Percentiles rank a stretch among this genome's conserved stretches.
These are phyloP conservation scores for Odobenus rosmarus DNA, from an alignment of 2,113 vertebrate species.

Conservation along the genomic window DNA sequence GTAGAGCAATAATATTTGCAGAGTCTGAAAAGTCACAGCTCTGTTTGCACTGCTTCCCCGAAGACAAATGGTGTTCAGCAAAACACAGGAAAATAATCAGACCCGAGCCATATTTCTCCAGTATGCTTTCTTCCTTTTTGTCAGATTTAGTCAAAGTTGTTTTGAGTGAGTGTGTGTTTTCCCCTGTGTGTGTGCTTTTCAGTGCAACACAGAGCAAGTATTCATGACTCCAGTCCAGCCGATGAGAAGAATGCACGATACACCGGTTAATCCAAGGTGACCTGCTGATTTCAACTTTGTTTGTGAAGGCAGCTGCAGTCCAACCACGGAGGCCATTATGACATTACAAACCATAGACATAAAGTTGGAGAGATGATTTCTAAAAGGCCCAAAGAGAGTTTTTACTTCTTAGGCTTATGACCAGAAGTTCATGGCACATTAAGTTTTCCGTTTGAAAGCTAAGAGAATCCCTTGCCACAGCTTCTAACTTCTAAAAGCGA, in stretches of 20 bases:
- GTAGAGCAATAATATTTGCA: not conserved
- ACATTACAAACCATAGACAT: not conserved
- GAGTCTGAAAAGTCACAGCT: not conserved
- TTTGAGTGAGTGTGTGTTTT: not conserved
- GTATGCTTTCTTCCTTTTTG: not conserved
- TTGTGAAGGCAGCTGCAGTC: constrained; percentile 29
- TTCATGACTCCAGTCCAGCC: not conserved
- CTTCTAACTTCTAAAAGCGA: constrained; percentile 46
- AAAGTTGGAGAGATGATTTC: constrained; percentile 49
- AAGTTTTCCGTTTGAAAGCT: constrained; percentile 59
- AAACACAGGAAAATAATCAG: not conserved
- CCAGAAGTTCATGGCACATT: constrained; percentile 74
- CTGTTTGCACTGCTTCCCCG: constrained; percentile 21
- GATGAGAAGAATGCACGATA: not conserved
- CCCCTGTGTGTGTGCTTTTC: not conserved
- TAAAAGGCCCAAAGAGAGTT: constrained; percentile 56
- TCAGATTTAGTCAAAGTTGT: not conserved
- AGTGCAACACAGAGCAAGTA: not conserved
- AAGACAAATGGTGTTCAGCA: constrained; percentile 42
- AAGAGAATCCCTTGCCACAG: constrained; percentile 49
- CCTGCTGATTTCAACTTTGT: constrained; percentile 41
- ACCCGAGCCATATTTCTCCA: not conserved
- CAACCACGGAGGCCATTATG: not conserved
- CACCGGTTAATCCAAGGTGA: constrained; percentile 64
- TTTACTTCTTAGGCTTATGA: constrained; percentile 59